Evolutionary conservation across 2,113 vertebrate species (phyloP), one percentile per base, ranked within the genome.

Genomic region (Vanacampus margaritifer): DNA sequence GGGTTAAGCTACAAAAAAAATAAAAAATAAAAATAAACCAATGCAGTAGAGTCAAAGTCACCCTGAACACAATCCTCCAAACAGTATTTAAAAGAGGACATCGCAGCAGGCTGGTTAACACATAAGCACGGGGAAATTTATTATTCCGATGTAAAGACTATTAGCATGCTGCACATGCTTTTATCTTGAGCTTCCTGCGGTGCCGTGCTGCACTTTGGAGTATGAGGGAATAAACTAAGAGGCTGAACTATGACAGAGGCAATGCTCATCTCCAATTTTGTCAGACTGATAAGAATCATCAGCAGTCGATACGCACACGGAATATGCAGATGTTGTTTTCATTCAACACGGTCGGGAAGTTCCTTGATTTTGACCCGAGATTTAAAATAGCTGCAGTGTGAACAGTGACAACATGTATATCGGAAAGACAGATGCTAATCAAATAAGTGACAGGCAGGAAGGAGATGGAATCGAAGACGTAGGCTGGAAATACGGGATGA

Each of bases 401-500:
- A 58, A 64, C 50, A 73, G 41, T 21, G 14, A 8, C 26, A 65
- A 72, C 70, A 39, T 39, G 12, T 13, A 73, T 66, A 76, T 64
- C 67, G 79, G 69, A 73, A 69, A 78, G 63, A 74, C 54, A 32
- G 39, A 64, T 68, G 76, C 72, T 76, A 82, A 84, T 82, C 79
- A 74, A 56, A 82, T 77, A 84, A 77, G 81, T 80, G 81, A 81
- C 72, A 75, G 69, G 71, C 67, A 59, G 35, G 64, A 70, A 67
- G 77, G 62, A 59, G 71, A 86, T 76, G 73, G 66, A 73, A 76
- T 58, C 54, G 28, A 32, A 64, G 57, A 46, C 60, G 51, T 69
- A 28, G 51, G 72, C 64, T 74, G 61, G 64, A 79, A 80, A 81
- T 75, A 78, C 74, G 72, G 72, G 70, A 60, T 57, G 65, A 48